These are phyloP conservation scores for Eupsilia transversa DNA, from an alignment of 2,888 invertebrate species.

Conservation along the genomic window DNA sequence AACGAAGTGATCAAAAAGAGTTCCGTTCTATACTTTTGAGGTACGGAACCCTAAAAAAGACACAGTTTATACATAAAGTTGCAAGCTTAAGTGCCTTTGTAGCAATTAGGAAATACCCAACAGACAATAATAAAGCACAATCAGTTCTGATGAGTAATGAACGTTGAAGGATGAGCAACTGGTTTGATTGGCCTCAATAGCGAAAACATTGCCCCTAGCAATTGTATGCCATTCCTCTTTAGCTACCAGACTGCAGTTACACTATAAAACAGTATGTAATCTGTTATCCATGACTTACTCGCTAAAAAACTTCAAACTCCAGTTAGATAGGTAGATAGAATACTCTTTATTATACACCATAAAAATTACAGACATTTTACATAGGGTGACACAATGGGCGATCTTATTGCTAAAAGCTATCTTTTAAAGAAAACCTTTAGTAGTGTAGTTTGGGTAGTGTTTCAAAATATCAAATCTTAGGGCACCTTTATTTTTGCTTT, in stretches of 20 bases:
- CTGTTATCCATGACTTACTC: not conserved
- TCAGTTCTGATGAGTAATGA: constrained; percentile 37
- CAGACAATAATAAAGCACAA: constrained; percentile 20
- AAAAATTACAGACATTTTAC: no score
- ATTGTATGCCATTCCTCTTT: constrained; percentile 32
- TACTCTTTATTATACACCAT: no score
- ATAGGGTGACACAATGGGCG: no score
- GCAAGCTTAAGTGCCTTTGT: not conserved
- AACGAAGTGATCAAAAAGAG: no score
- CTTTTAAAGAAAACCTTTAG: no score
- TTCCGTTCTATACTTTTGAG: no score
- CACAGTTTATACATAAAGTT: not conserved
- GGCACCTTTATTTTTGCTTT: not conserved
- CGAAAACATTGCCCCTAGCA: constrained; percentile 46
- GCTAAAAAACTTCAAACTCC: not conserved
- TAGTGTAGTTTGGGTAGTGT: no score
- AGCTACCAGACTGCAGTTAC: constrained; percentile 20
- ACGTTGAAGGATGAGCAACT: constrained; percentile 41
- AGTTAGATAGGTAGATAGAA: no score
- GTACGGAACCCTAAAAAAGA: no score
- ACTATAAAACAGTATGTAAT: constrained; percentile 25
- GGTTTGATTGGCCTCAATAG: constrained; percentile 53
- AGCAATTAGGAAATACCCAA: not conserved
- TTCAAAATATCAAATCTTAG: not conserved
- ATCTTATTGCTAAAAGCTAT: no score